phyloP scores from a whole-genome alignment of 2,888 invertebrate genomes.

The Acanthosepion lycidas region DNA sequence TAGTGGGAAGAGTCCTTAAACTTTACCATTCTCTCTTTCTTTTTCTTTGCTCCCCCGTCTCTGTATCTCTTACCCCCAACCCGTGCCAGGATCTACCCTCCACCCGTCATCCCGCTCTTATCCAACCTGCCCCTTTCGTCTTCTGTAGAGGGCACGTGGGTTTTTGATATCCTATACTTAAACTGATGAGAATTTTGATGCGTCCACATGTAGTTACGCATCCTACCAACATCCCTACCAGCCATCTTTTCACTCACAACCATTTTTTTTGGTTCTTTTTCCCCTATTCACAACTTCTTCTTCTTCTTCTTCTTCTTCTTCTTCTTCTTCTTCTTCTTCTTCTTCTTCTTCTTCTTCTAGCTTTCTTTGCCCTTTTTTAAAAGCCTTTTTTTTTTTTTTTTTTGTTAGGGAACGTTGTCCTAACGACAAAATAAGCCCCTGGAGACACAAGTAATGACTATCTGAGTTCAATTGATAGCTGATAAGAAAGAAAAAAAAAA shows the following conservation, averaged over 20 bases:
- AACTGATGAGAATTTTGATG: background rate
- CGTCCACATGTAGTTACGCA: slow-evolving; percentile 13
- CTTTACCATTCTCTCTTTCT: background rate
- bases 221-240: background rate
- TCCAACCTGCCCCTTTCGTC: background rate
- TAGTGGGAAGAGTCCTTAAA: background rate
- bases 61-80: background rate
- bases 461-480: background rate
- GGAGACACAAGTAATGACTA: background rate
- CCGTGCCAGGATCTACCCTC: background rate
- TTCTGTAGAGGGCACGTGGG: slow-evolving; percentile 13
- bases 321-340: slow-evolving; percentile 44
- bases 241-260: no score
- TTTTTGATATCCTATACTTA: background rate
- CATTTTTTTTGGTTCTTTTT: background rate
- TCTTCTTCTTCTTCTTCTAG: background rate
- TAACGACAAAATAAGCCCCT: background rate
- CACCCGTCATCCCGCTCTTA: background rate
- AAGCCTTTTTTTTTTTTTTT: background rate
- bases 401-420: background rate
- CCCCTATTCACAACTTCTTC: background rate
- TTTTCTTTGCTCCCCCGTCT: background rate
- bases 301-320: slow-evolving; percentile 44
- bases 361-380: background rate
- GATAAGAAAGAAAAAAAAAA: background rate